Evolutionary conservation across 1,140 invertebrate species (phyloP).

Genomic region (Andricus grossulariae): DNA sequence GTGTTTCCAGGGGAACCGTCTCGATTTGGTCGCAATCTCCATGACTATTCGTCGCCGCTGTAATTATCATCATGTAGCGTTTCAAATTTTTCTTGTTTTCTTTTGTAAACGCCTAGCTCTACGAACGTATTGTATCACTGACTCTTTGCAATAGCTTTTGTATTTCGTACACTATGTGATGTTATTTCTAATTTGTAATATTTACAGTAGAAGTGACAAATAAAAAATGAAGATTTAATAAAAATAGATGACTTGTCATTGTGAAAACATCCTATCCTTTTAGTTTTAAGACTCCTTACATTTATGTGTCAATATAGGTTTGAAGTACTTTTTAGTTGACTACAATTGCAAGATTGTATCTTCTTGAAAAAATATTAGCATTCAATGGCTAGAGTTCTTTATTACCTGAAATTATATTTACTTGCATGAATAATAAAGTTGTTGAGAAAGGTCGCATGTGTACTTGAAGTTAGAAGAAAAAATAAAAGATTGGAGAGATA

Average conservation of each 20-base stretch:
- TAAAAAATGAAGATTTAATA: constrained; percentile 49
- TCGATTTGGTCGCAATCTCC: background rate
- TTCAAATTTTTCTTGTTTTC: constrained; percentile 32
- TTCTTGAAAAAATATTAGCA: no score
- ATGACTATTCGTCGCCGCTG: background rate
- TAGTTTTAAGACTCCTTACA: no score
- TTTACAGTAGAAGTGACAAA: constrained; percentile 52
- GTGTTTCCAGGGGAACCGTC: background rate
- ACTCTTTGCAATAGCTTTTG: constrained; percentile 42
- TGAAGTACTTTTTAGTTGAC: no score
- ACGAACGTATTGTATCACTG: constrained; percentile 28
- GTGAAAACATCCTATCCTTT: no score
- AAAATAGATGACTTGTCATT: constrained; percentile 1
- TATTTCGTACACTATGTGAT: constrained; percentile 54
- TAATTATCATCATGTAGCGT: constrained; percentile 21
- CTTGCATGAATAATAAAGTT: no score
- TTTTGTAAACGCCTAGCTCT: constrained; percentile 24
- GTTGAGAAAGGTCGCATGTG: no score
- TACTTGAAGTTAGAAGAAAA: no score
- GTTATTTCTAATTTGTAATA: constrained; percentile 63
- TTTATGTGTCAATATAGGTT: no score
- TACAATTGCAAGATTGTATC: no score
- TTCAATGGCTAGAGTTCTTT: no score
- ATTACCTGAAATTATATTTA: no score
- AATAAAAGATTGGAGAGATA: no score